Evolutionary conservation across 2,797 vertebrate species (phyloP).

Genomic region (Malurus leucopterus): DNA sequence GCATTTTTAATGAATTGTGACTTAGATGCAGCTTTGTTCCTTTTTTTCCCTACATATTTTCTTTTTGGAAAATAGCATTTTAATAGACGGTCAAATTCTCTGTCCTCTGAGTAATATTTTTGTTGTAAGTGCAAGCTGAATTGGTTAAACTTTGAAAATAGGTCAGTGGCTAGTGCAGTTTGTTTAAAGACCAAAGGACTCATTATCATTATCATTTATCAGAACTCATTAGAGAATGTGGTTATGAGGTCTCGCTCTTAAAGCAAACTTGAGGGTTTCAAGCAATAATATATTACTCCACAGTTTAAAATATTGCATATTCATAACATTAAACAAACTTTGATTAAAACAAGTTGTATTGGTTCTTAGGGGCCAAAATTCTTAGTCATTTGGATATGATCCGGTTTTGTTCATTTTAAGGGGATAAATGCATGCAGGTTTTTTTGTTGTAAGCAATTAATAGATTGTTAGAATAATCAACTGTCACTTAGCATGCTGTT

Average conservation of each 20-base stretch:
- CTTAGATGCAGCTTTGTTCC: neutral
- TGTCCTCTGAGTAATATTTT: neutral
- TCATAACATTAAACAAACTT: neutral
- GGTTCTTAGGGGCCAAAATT: neutral
- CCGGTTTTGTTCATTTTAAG: neutral
- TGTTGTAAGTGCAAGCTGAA: neutral
- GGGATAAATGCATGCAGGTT: neutral
- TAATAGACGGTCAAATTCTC: neutral
- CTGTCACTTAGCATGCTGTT: neutral
- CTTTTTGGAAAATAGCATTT: neutral
- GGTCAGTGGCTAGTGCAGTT: neutral
- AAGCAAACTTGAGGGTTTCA: slow-evolving; percentile 12
- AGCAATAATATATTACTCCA: neutral
- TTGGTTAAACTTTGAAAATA: neutral
- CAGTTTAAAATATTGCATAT: neutral
- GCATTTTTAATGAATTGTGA: neutral
- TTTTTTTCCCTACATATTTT: neutral
- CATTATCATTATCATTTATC: neutral
- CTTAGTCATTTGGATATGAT: neutral
- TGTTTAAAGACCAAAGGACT: neutral
- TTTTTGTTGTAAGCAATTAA: neutral
- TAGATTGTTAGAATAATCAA: neutral
- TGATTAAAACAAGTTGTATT: neutral
- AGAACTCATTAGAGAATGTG: neutral
- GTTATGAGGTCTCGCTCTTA: slow-evolving; percentile 2